A percentile compares a stretch with the other conserved stretches of the same genome.
Evolutionary conservation across 2,113 vertebrate genomes (phyloP).

Genomic region (Cathartes aura): DNA sequence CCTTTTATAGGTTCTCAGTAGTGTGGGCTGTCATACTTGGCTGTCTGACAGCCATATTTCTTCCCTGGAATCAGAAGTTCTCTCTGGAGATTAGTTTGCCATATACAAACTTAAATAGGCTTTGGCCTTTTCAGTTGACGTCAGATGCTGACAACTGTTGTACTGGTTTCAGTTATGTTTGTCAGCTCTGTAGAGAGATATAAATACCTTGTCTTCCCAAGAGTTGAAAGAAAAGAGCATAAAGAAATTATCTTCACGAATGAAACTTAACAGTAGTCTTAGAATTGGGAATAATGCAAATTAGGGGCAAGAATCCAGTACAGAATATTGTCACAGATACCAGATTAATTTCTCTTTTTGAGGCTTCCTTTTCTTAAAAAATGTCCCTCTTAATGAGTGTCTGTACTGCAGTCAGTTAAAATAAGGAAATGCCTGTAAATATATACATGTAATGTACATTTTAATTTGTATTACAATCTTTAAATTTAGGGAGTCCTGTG

Average conservation of each 20-base stretch:
- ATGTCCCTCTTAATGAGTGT: background rate
- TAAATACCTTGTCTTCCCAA: background rate
- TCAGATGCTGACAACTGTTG: conserved; percentile 43
- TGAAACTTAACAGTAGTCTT: background rate
- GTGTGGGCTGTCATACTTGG: conserved; percentile 2
- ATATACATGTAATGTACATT: background rate
- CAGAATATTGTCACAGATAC: background rate
- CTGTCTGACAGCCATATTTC: conserved; percentile 42
- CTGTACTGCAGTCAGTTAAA: background rate
- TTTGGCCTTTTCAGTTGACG: conserved; percentile 48
- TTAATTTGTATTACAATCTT: background rate
- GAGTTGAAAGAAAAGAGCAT: background rate
- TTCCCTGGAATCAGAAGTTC: background rate
- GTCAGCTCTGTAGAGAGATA: background rate
- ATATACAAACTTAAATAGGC: conserved; percentile 39
- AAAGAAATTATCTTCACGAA: background rate
- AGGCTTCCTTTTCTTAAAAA: background rate
- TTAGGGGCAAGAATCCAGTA: background rate
- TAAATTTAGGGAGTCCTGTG: background rate
- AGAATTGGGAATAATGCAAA: background rate
- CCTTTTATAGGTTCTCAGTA: background rate
- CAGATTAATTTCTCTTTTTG: background rate
- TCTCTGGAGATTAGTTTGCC: conserved; percentile 44
- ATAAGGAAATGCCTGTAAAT: background rate
- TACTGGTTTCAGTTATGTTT: conserved; percentile 20